Conservation (phyloP, 30 jellyfish, hydroid and myxozoan species). For the Phacellophora camtschatica region DNA sequence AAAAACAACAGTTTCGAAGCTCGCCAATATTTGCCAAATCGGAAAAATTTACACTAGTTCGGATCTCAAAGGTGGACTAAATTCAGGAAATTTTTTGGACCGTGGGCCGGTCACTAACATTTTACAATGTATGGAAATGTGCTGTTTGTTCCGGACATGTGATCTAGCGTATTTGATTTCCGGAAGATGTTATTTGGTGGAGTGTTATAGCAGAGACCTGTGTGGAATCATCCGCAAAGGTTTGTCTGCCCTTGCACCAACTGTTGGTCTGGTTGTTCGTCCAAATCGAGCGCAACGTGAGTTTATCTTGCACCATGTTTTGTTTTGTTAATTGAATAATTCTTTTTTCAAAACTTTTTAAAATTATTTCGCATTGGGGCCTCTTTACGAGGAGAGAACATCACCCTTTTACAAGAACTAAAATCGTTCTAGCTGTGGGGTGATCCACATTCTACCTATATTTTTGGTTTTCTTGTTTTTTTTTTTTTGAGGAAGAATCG, state of each 20-base stretch:
- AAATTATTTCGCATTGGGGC: too few relatives aligned
- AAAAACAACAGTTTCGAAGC: constrained; percentile 24
- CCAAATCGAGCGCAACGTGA: constrained; percentile 52
- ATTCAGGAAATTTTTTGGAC: constrained; percentile 89
- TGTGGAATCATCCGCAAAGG: constrained; percentile 87
- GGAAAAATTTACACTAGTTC: constrained; percentile 76
- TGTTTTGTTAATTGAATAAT: too few relatives aligned
- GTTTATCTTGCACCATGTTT: too few relatives aligned
- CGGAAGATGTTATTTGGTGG: constrained; percentile 89
- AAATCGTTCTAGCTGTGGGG: too few relatives aligned
- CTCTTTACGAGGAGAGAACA: too few relatives aligned
- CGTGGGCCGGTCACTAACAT: constrained; percentile 78
- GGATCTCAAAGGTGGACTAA: constrained; percentile 89
- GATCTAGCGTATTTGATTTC: constrained; percentile 91
- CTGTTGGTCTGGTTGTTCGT: constrained; percentile 82
- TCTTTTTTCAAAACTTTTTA: too few relatives aligned
- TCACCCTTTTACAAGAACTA: too few relatives aligned
- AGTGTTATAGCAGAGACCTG: constrained; percentile 77
- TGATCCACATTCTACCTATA: too few relatives aligned
- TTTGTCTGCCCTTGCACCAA: constrained; percentile 78
- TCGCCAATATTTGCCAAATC: constrained; percentile 62
- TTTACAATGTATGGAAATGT: constrained; percentile 84
- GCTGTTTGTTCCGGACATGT: constrained; percentile 86
- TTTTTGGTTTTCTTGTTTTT: too few relatives aligned
- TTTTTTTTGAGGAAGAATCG: too few relatives aligned